Evolutionary conservation across 2,797 vertebrate genomes (phyloP), one percentile per base, ranked within the genome.

Genomic region (Coregonus sp.): DNA sequence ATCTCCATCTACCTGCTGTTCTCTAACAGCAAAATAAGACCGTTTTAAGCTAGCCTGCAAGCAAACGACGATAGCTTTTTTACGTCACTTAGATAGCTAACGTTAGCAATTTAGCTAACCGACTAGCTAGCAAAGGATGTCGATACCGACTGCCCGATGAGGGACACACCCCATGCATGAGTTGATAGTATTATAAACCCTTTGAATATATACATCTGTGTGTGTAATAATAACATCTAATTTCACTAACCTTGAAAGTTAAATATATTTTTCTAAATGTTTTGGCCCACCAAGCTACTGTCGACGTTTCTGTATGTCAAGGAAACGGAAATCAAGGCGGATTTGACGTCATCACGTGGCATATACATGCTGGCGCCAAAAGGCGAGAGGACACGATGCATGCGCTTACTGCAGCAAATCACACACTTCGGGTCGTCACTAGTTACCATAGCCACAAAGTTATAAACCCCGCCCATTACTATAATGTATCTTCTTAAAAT

Each of bases 151-250:
- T 25, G n/a, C 56, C 52, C 15, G 18, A 20, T 61, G 7, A 61
- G n/a, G 18, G 52, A 56, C 16, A n/a, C 16, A 56, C 15, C 5
- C 18, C 1, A n/a, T 56, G 52, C 52, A n/a, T 31, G 66, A 37
- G 31, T 72, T 75, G 80, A 69, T 67, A 75, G 74, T 71, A 78
- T 29, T 65, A 31, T 35, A 67, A 35, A 4, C 65, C 31, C 11
- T 33, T 67, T 47, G 40, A 16, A 31, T 14, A 4, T 33, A 16
- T 33, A 66, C 14, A 35, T 33, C 9, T 6, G 25, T 31, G 29
- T 5, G 56, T 67, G 29, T 31, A 67, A 31, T 33, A 67, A 67
- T 67, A 20, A 5, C 52, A 4, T 29, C 2, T 33, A 1, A 67
- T 67, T 31, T 35, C 14, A 67, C 65, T 67, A 67, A 67, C 65